phyloP scores from a whole-genome alignment of 2,113 vertebrate species.

The Oryzias javanicus region DNA sequence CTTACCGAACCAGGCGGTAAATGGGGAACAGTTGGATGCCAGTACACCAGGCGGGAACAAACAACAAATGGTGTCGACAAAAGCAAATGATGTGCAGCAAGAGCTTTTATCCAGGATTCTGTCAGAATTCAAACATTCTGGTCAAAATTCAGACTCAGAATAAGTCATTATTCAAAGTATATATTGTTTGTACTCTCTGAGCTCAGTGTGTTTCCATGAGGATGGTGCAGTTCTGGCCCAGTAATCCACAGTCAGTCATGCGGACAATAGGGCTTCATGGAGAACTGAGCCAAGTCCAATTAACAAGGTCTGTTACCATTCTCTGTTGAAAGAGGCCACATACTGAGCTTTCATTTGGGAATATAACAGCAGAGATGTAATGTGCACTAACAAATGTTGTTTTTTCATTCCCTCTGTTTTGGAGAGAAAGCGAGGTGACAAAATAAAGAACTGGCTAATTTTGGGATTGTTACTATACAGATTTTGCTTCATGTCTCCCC shows the following conservation, averaged over 20 bases:
- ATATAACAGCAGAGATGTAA: conserved; percentile 61
- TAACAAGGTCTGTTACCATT: conserved; percentile 71
- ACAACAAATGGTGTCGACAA: background rate
- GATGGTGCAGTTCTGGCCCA: conserved; percentile 44
- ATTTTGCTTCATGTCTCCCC: conserved; percentile 30
- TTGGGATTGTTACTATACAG: conserved; percentile 33
- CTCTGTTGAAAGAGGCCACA: conserved; percentile 66
- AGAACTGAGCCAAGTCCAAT: conserved; percentile 74
- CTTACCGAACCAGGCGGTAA: background rate
- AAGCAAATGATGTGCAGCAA: background rate
- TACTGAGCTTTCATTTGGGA: conserved; percentile 68
- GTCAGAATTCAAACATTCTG: conserved; percentile 1
- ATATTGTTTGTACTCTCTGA: conserved; percentile 35
- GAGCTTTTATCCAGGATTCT: background rate
- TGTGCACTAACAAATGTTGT: conserved; percentile 65
- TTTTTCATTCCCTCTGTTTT: conserved; percentile 60
- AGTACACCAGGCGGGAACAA: conserved; percentile 1
- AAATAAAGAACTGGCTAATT: conserved; percentile 58
- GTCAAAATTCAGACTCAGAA: background rate
- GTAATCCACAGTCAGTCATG: conserved; percentile 54
- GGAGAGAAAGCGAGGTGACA: conserved; percentile 45
- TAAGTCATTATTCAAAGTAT: conserved; percentile 20
- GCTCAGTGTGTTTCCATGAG: conserved; percentile 35
- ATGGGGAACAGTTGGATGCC: background rate
- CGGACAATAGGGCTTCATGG: conserved; percentile 63